A percentile compares a stretch with the other conserved stretches of the same genome.
phyloP scores from a whole-genome alignment of 2,888 invertebrate genomes.

The Caenorhabditis sp. region DNA sequence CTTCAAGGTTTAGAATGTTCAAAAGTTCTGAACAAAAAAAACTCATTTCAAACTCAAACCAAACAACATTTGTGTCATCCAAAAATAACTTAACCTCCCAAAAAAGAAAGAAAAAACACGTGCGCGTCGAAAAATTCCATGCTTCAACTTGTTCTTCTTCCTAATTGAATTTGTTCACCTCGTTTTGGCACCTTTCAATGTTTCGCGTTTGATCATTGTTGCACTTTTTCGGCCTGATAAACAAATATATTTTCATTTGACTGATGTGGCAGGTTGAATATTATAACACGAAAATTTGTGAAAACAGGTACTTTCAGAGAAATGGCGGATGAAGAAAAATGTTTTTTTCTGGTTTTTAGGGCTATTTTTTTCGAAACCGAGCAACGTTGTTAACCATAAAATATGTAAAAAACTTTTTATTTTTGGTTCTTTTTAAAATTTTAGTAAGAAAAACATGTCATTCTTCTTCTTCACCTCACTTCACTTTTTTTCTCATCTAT shows the following conservation, averaged over 20 bases:
- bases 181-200: not conserved
- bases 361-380: too few relatives aligned
- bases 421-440: too few relatives aligned
- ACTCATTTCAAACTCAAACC: too few relatives aligned
- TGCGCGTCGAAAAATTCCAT: not conserved
- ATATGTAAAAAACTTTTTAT: too few relatives aligned
- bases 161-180: slow-evolving; percentile 1
- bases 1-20: too few relatives aligned
- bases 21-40: too few relatives aligned
- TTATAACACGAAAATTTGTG: not conserved
- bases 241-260: not conserved
- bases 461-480: not conserved
- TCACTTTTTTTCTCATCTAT: not conserved
- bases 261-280: not conserved
- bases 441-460: too few relatives aligned
- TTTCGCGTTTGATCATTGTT: not conserved
- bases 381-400: too few relatives aligned
- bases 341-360: not conserved
- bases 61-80: too few relatives aligned
- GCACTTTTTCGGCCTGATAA: not conserved
- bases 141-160: not conserved
- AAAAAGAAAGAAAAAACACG: not conserved
- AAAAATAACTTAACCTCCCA: too few relatives aligned
- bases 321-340: too few relatives aligned
- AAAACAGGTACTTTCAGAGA: not conserved